A percentile compares a stretch with the other conserved stretches of the same genome.
Evolutionary conservation across 2,797 vertebrate species (phyloP).

Genomic region (Hafferia zeledoni): DNA sequence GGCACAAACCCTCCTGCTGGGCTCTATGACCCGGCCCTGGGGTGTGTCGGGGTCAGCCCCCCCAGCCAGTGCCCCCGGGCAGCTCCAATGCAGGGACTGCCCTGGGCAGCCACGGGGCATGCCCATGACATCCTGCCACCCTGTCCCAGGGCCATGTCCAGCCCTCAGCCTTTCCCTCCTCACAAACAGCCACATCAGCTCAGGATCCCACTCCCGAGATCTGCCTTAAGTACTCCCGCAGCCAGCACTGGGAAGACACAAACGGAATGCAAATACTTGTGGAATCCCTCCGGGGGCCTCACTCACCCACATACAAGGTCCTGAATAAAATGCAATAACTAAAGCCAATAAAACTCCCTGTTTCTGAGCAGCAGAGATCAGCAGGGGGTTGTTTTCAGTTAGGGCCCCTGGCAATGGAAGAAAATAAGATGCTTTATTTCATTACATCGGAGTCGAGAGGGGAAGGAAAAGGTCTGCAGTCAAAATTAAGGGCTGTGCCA

Average conservation of each 20-base stretch:
- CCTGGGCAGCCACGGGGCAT: accelerated
- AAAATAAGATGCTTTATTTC: constrained; percentile 69
- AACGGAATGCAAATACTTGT: constrained; percentile 55
- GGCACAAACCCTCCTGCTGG: neutral
- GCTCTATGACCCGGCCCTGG: accelerated
- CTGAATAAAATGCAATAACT: constrained; percentile 70
- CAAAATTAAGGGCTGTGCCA: constrained; percentile 39
- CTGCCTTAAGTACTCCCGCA: neutral
- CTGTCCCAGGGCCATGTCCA: neutral
- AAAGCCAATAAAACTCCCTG: constrained; percentile 70
- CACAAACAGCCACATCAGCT: neutral
- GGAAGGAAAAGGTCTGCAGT: constrained; percentile 51
- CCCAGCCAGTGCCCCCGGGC: accelerated
- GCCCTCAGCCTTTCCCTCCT: neutral
- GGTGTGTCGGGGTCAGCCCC: accelerated
- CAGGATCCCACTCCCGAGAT: neutral
- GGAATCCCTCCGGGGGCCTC: constrained; percentile 53
- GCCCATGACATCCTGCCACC: neutral
- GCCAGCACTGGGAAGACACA: constrained; percentile 34
- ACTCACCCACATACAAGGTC: constrained; percentile 58
- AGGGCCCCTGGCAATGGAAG: constrained; percentile 61
- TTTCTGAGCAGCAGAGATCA: constrained; percentile 65
- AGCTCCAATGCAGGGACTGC: neutral
- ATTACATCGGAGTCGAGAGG: constrained; percentile 22
- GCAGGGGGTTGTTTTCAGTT: constrained; percentile 64